Evolutionary conservation across 2,797 vertebrate species (phyloP).

Genomic region (Neolamprologus multifasciatus): DNA sequence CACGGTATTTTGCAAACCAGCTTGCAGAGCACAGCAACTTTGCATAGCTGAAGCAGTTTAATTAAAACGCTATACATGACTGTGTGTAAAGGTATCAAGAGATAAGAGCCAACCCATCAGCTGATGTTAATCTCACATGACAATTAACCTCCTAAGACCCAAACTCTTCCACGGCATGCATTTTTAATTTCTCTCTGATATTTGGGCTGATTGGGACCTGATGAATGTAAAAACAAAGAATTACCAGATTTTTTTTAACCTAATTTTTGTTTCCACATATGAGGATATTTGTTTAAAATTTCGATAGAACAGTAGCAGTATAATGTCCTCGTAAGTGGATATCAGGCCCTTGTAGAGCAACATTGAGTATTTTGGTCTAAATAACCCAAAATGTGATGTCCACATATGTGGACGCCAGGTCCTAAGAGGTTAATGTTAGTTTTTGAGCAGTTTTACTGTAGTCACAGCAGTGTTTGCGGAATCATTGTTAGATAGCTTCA

Average conservation of each 20-base stretch:
- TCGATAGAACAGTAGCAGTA: background rate
- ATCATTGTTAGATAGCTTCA: background rate
- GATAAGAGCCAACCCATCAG: background rate
- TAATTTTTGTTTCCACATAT: background rate
- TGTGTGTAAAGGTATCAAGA: background rate
- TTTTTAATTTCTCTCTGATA: background rate
- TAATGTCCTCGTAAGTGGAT: background rate
- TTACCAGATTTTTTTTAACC: background rate
- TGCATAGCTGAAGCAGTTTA: background rate
- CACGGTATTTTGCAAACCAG: background rate
- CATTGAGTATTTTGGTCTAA: background rate
- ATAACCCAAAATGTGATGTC: background rate
- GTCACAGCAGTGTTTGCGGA: background rate
- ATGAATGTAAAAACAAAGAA: background rate
- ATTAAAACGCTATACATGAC: accelerated
- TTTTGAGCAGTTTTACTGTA: background rate
- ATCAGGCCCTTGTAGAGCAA: background rate
- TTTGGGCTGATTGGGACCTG: background rate
- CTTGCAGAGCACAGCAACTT: background rate
- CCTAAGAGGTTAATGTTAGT: background rate
- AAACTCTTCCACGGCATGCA: background rate
- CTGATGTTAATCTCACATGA: background rate
- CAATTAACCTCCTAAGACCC: background rate
- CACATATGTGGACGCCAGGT: background rate
- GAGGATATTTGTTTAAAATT: background rate